Conservation (phyloP, 2,888 invertebrate genomes). For the Polydesmus complanatus region DNA sequence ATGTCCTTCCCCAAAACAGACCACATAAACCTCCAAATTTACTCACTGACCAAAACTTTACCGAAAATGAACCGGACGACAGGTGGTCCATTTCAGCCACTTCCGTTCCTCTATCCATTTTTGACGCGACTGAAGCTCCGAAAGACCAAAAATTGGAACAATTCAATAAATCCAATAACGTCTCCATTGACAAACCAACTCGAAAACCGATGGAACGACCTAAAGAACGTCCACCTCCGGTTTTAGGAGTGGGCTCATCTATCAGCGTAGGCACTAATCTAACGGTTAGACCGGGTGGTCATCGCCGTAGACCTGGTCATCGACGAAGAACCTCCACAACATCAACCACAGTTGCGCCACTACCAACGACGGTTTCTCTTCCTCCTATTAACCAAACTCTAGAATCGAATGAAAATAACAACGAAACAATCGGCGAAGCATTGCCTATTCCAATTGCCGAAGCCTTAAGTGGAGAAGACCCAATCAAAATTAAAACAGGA, state of each 20-base stretch:
- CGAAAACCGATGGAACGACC: background rate
- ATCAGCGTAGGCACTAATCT: conserved; percentile 16
- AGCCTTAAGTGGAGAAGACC: background rate
- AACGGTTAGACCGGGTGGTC: conserved; percentile 14
- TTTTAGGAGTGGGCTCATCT: conserved; percentile 7
- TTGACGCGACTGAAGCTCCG: background rate
- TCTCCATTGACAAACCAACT: background rate
- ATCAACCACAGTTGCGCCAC: background rate
- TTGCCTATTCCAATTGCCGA: background rate
- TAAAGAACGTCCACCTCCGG: conserved; percentile 5
- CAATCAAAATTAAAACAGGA: background rate
- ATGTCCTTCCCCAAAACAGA: background rate
- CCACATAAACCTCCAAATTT: background rate
- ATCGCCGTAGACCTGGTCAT: background rate
- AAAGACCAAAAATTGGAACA: background rate
- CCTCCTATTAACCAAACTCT: background rate
- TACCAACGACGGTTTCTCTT: background rate
- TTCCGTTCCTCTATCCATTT: too few relatives aligned
- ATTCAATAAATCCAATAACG: background rate
- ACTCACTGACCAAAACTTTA: background rate
- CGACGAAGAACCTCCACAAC: background rate
- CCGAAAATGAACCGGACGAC: background rate
- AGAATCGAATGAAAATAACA: background rate
- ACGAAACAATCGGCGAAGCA: background rate
- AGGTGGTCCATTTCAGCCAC: background rate